A percentile compares a stretch with the other conserved stretches of the same genome.
Evolutionary conservation across 1,140 invertebrate species (phyloP).

Genomic region (Xylocopa sonorina): DNA sequence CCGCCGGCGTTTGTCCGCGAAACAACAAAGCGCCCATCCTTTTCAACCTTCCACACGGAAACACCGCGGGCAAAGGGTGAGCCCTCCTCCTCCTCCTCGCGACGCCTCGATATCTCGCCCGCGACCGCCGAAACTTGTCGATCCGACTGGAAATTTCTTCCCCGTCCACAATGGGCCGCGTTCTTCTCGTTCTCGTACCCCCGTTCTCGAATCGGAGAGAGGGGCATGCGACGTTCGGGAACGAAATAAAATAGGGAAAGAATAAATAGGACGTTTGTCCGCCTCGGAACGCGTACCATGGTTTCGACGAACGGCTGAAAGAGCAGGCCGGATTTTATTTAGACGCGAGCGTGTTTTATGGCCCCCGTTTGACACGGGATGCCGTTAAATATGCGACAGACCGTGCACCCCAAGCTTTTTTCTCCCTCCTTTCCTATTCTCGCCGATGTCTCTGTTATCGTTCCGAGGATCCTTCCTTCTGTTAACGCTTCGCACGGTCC

Average conservation of each 20-base stretch:
- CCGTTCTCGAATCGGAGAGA: no score
- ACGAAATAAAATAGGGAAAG: no score
- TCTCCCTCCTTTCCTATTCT: slow-evolving; percentile 5
- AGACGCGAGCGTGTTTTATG: slow-evolving; percentile 76
- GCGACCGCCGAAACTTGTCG: not conserved
- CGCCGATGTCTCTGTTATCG: slow-evolving; percentile 19
- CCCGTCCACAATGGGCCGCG: no score
- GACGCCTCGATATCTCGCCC: not conserved
- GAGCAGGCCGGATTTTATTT: slow-evolving; percentile 71
- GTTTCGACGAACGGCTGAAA: slow-evolving; percentile 52
- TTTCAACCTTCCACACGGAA: not conserved
- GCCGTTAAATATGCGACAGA: slow-evolving; percentile 71
- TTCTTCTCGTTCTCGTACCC: no score
- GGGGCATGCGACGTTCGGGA: no score
- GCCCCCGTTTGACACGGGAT: slow-evolving; percentile 65
- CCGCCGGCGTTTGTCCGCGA: slow-evolving; percentile 15
- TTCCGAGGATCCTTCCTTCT: not conserved
- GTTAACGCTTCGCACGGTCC: no score
- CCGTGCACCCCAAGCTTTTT: not conserved
- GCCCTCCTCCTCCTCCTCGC: no score
- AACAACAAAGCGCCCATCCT: slow-evolving; percentile 31
- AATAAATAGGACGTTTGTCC: slow-evolving; percentile 18
- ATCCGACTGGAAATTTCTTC: no score
- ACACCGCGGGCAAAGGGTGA: not conserved
- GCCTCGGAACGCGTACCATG: slow-evolving; percentile 39